Conservation (phyloP, 2,113 vertebrate genomes). For the Circaetus gallicus region DNA sequence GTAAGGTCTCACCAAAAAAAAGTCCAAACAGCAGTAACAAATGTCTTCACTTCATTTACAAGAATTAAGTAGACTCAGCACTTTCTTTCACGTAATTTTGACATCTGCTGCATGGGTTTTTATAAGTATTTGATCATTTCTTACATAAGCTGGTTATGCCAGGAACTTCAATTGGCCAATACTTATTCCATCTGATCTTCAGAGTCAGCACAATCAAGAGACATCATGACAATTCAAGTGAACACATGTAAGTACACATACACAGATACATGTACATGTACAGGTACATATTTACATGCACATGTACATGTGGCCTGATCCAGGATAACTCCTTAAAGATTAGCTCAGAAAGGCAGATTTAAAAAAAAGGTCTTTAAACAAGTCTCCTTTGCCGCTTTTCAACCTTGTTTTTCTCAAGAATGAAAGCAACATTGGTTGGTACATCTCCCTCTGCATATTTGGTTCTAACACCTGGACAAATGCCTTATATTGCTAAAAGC, state of each 20-base stretch:
- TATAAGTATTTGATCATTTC: background rate
- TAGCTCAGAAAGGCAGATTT: background rate
- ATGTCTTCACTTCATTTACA: background rate
- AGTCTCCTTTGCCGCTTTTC: background rate
- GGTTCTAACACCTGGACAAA: background rate
- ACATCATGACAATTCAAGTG: background rate
- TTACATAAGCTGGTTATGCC: background rate
- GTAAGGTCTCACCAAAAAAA: background rate
- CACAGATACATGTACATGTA: fast-evolving
- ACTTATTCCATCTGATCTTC: background rate
- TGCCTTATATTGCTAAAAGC: background rate
- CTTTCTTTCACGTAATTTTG: background rate
- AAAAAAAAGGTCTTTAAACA: background rate
- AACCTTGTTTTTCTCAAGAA: background rate
- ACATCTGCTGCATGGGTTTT: background rate
- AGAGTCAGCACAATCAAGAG: background rate
- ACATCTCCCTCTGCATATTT: background rate
- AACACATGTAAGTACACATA: fast-evolving
- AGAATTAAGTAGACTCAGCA: background rate
- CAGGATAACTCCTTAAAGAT: background rate
- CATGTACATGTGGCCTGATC: fast-evolving
- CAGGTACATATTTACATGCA: fast-evolving
- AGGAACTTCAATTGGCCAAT: background rate
- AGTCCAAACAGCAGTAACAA: background rate
- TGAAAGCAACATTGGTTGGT: background rate